Conservation (phyloP, 1,140 invertebrate species). For the Drosophila guanche region DNA sequence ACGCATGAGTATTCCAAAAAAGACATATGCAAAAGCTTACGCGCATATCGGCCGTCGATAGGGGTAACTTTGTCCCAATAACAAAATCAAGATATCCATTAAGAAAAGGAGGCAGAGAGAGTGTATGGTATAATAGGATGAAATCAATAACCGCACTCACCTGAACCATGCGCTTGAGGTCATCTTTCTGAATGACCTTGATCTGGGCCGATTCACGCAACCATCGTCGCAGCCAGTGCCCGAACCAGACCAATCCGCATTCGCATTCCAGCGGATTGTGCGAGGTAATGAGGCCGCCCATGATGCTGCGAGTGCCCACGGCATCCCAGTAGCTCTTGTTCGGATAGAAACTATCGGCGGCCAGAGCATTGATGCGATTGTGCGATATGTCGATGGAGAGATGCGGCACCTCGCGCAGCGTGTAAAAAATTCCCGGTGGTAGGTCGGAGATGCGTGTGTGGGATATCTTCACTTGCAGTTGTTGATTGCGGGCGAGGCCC, state of each 20-base stretch:
- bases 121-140: not conserved
- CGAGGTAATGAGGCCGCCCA: slow-evolving; percentile 92
- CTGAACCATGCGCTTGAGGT: slow-evolving; percentile 81
- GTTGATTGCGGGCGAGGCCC: slow-evolving; percentile 86
- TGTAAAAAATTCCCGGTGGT: slow-evolving; percentile 90
- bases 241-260: slow-evolving; percentile 94
- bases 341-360: slow-evolving; percentile 92
- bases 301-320: slow-evolving; percentile 87
- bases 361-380: slow-evolving; percentile 91
- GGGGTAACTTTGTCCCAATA: slow-evolving; percentile 63
- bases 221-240: slow-evolving; percentile 94
- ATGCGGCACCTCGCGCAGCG: slow-evolving; percentile 90
- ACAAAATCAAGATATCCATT: slow-evolving; percentile 50
- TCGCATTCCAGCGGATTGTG: slow-evolving; percentile 94
- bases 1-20: not conserved
- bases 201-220: slow-evolving; percentile 88
- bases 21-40: slow-evolving; percentile 62
- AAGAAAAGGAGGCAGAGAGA: not conserved
- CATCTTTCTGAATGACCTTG: slow-evolving; percentile 83
- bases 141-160: slow-evolving; percentile 39
- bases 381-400: slow-evolving; percentile 92
- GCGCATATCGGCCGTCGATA: slow-evolving; percentile 77
- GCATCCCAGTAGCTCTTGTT: slow-evolving; percentile 93
- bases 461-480: slow-evolving; percentile 90
- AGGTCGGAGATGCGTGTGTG: slow-evolving; percentile 90